Conservation (phyloP, 2,888 invertebrate species). For the Gymnocheta viridis region DNA sequence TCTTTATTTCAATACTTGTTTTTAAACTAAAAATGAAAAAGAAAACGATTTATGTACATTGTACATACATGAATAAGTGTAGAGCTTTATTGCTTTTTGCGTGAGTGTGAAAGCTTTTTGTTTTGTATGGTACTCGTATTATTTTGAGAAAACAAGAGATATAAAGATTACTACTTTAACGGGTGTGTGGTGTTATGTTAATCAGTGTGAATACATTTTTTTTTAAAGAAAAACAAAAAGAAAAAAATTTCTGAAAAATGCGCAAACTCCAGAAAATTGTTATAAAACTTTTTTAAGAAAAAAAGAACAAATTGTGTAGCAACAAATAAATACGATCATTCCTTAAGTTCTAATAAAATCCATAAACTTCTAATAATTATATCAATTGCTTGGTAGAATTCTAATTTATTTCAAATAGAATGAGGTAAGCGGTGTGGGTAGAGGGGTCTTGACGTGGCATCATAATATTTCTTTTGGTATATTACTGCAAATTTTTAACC, state of each 20-base stretch:
- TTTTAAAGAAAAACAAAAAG: background rate
- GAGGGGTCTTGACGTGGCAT: background rate
- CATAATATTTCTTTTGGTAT: background rate
- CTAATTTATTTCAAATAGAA: background rate
- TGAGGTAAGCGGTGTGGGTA: no score
- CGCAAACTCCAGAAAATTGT: constrained; percentile 64
- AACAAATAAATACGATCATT: background rate
- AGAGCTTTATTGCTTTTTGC: constrained; percentile 47
- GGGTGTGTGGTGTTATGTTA: constrained; percentile 64
- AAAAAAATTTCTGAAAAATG: constrained; percentile 42
- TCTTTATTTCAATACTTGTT: constrained; percentile 23
- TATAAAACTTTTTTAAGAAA: background rate
- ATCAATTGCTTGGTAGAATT: constrained; percentile 43
- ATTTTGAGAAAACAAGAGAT: constrained; percentile 1
- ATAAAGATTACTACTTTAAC: constrained; percentile 29
- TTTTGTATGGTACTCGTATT: background rate
- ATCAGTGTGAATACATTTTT: constrained; percentile 45
- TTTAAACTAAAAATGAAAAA: constrained; percentile 20
- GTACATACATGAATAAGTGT: background rate
- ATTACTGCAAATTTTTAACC: background rate
- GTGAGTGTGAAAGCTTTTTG: constrained; percentile 52
- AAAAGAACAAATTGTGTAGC: constrained; percentile 20
- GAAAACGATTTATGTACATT: no score
- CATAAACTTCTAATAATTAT: constrained; percentile 39
- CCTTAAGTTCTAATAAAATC: constrained; percentile 1